Base-by-base conservation (phyloP, 2,888 invertebrate species). In the Sclerodermus sp. region DNA sequence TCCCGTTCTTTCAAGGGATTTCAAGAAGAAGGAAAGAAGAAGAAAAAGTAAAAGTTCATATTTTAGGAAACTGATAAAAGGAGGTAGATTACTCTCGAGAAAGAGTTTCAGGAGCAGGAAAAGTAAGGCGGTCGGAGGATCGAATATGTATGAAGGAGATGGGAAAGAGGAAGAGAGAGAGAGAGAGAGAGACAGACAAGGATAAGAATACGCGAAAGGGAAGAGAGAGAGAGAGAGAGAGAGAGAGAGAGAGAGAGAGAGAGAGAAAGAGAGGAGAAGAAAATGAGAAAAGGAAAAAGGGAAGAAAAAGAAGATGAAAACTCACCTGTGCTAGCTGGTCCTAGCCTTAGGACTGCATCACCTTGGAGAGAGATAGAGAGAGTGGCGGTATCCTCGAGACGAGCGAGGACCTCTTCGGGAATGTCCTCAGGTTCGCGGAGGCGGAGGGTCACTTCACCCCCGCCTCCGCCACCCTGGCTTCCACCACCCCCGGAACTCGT, bases 361-460 rank as follows among this genome's bases (percentile, higher is more conserved):
- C 77, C 74, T 66, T 77, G 77, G 50, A 77, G 64, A 45, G 77
- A 77, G 57, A 77, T 77, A 57, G 77, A 77, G 46, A 77, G 71
- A 39, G 77, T 77, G 50, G 77, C 77, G 44, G 77, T 77, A 59
- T 77, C 77, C 61, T 77, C 77, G 58, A 77, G 76, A 53, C 77
- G 75, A 40, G 77, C 77, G 48, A 77, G 74, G 49, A 77, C 77
- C 58, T 77, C 77, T 62, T 77, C 77, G 51, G 77, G 77, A 68
- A 77, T 77, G 62, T 77, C 77, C 66, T 77, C 77, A 49, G 77
- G 76, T 66, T 77, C 77, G 68, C 76, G 77, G 62, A 77, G 73
- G 58, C 77, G 72, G 58, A 77, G 74, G 57, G 77, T 77, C 39
- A 77, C 77, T 62, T 77, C 77, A 47, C 72, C 72, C 49, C 71